Evolutionary conservation across 2,113 vertebrate species (phyloP), one percentile per base, ranked within the genome.

Genomic region (Uria lomvia): DNA sequence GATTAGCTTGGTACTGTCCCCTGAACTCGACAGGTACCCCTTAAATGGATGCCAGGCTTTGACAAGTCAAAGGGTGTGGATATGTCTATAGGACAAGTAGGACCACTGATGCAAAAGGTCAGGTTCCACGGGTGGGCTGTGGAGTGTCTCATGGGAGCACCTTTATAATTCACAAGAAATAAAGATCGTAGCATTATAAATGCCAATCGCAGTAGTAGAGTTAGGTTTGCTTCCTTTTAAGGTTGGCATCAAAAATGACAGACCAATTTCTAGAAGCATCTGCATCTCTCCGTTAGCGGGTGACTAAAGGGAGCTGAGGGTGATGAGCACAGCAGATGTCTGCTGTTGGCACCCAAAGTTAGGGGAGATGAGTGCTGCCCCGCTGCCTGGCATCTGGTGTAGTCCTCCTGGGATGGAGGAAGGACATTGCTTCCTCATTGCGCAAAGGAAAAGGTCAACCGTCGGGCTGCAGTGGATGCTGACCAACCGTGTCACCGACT

Each of bases 251-350:
- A 65, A 47, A 63, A 89, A 30, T 15, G 23, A 78, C 9, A 73
- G 70, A 34, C 6, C 45, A 16, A 32, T 55, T 8, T 92, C 59
- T 34, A 42, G 20, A 15, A 7, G 60, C n/a, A 52, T 52, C 56
- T 74, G 38, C 0, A 0, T 36, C 29, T 60, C 70, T 79, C 66
- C 12, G 2, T 36, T 27, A 32, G n/a, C 0, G 0, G 8, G 47
- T 71, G 42, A 74, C 59, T 38, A 50, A 86, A 67, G 32, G 52
- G 47, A 84, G 53, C 27, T 1, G 3, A 62, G 63, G 38, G 17
- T 21, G 76, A 42, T 12, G 26, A 59, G 22, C 6, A 0, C 7
- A 36, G 78, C 15, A 55, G 47, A 36, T 63, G 9, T 40, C 63
- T 73, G 36, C 80, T 74, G 80, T 43, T 71, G 29, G 20, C 43